Evolutionary conservation across 92 coral and sea anemone species (phyloP).

Genomic region (Anthopleura xanthogrammica): DNA sequence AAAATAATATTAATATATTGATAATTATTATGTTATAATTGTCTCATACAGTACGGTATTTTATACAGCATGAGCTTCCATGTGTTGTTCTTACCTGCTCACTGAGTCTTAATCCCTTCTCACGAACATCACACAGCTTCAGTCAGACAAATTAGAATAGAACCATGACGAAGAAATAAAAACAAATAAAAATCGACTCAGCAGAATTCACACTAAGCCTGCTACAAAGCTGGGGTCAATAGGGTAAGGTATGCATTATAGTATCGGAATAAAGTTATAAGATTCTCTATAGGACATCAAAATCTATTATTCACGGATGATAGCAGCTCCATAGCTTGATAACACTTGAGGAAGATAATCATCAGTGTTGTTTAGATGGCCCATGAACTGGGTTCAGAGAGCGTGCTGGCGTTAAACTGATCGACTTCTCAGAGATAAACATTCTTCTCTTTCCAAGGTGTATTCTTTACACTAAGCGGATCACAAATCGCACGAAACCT

Average conservation of each 20-base stretch:
- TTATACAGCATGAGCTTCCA: no score
- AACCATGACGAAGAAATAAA: not conserved
- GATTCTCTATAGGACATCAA: not conserved
- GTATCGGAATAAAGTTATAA: not conserved
- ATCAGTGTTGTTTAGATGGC: not conserved
- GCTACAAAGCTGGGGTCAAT: not conserved
- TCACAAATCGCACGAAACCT: no score
- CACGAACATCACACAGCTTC: not conserved
- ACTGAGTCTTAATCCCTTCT: not conserved
- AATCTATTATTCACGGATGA: constrained; percentile 1
- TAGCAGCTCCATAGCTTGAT: not conserved
- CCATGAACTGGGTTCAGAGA: not conserved
- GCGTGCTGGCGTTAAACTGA: not conserved
- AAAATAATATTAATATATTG: not conserved
- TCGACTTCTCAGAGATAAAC: no score
- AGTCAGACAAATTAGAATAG: not conserved
- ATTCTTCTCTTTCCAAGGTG: no score
- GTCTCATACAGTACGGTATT: no score
- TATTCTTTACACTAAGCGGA: no score
- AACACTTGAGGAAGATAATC: not conserved
- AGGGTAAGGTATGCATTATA: not conserved
- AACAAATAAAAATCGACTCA: not conserved
- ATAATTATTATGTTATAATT: not conserved
- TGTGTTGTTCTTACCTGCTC: not conserved
- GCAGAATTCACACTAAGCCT: not conserved